phyloP scores from a whole-genome alignment of 2,888 invertebrate genomes.

The Cryptophagus acutangulus region DNA sequence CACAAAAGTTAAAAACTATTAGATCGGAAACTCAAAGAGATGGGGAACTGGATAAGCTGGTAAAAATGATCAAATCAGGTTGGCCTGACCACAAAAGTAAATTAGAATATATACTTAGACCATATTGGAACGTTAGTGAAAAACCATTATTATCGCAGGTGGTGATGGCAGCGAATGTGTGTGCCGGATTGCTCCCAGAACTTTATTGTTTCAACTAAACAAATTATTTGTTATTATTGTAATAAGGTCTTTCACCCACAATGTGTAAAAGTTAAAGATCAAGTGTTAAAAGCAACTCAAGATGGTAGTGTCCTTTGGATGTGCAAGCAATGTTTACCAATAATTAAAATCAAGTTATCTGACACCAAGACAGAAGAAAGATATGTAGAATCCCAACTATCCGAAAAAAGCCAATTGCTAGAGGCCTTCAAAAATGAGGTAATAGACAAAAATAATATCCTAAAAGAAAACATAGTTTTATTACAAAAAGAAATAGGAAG shows the following conservation, averaged over 20 bases:
- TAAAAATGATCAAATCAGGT: too few species aligned
- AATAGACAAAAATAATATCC: background rate
- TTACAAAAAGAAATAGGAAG: conserved; percentile 1
- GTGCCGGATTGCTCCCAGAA: background rate
- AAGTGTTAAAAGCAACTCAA: background rate
- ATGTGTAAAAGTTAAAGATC: background rate
- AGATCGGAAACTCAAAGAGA: too few species aligned
- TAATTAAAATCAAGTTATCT: background rate
- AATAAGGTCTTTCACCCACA: background rate
- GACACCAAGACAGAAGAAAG: background rate
- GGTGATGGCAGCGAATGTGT: background rate
- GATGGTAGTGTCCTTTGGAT: background rate
- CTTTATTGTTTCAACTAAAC: conserved; percentile 1
- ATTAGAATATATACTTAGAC: too few species aligned
- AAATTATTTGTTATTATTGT: background rate
- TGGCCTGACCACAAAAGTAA: too few species aligned
- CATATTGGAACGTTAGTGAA: too few species aligned
- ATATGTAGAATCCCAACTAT: background rate
- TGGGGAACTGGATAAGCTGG: too few species aligned
- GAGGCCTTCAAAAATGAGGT: conserved; percentile 1
- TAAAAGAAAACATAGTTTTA: background rate
- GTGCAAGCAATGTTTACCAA: background rate
- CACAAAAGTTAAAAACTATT: too few species aligned
- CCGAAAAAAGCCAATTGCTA: background rate
- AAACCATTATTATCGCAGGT: too few species aligned